Conservation (phyloP, 2,888 invertebrate species). For the Rhamphomyia laevipes region DNA sequence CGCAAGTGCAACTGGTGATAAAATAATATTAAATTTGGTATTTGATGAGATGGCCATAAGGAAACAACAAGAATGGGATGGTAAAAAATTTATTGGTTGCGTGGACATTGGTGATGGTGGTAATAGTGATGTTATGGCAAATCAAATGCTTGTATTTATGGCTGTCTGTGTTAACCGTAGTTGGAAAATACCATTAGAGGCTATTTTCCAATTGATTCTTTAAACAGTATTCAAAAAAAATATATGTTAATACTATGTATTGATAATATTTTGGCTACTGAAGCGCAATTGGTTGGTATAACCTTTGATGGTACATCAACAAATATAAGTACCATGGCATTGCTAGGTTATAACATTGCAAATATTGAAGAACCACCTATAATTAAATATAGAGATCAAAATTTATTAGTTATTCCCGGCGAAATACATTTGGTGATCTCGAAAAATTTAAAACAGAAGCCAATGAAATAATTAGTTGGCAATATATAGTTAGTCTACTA, state of each 20-base stretch:
- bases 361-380: too few species aligned
- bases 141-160: constrained; percentile 1
- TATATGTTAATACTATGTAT: neutral
- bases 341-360: neutral
- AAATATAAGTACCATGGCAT: too few species aligned
- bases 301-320: too few species aligned
- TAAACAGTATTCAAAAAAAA: too few species aligned
- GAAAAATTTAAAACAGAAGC: neutral
- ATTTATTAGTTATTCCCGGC: neutral
- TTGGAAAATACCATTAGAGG: constrained; percentile 3
- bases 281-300: neutral
- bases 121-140: neutral
- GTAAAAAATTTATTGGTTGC: neutral
- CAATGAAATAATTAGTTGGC: neutral
- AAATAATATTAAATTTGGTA: constrained; percentile 1
- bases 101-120: constrained; percentile 1
- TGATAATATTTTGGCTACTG: neutral
- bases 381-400: too few species aligned
- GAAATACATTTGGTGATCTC: neutral
- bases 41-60: constrained; percentile 2
- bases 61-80: constrained; percentile 3
- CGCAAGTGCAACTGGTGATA: neutral
- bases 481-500: neutral
- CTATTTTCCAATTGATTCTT: neutral
- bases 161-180: neutral